phyloP scores from a whole-genome alignment of 2,113 vertebrate species.

The Neolamprologus fasciatus region DNA sequence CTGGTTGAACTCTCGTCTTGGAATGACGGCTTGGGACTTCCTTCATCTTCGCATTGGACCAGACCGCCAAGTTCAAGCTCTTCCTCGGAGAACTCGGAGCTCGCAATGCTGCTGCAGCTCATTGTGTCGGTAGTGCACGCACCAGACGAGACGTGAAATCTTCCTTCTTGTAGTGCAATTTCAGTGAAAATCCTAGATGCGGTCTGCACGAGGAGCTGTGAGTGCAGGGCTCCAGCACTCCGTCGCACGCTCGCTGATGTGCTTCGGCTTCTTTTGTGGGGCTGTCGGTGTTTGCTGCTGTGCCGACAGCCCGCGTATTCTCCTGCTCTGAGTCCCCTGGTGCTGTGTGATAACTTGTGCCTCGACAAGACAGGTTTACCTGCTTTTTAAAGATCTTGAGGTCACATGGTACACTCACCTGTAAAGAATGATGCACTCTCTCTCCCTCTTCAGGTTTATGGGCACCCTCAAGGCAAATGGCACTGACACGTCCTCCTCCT shows the following conservation, averaged over 20 bases:
- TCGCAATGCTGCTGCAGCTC: conserved; percentile 63
- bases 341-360: conserved; percentile 59
- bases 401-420: conserved; percentile 69
- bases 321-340: conserved; percentile 36
- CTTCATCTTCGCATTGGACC: conserved; percentile 39
- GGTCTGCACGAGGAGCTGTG: background rate
- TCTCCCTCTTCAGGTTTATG: conserved; percentile 60
- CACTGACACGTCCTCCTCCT: conserved; percentile 64
- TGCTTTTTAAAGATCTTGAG: conserved; percentile 61
- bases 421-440: conserved; percentile 61
- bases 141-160: background rate
- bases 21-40: conserved; percentile 36
- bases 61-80: conserved; percentile 56
- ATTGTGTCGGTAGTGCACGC: background rate
- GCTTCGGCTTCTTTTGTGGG: background rate
- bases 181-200: background rate
- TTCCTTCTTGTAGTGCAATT: background rate
- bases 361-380: conserved; percentile 54
- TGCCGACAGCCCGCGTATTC: conserved; percentile 49
- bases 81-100: conserved; percentile 66
- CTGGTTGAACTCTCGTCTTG: conserved; percentile 33
- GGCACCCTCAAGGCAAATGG: conserved; percentile 60
- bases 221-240: background rate
- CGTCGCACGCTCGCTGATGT: background rate
- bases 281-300: conserved; percentile 45